Conservation (phyloP, 2,888 invertebrate genomes). For the Stramonita haemastoma region DNA sequence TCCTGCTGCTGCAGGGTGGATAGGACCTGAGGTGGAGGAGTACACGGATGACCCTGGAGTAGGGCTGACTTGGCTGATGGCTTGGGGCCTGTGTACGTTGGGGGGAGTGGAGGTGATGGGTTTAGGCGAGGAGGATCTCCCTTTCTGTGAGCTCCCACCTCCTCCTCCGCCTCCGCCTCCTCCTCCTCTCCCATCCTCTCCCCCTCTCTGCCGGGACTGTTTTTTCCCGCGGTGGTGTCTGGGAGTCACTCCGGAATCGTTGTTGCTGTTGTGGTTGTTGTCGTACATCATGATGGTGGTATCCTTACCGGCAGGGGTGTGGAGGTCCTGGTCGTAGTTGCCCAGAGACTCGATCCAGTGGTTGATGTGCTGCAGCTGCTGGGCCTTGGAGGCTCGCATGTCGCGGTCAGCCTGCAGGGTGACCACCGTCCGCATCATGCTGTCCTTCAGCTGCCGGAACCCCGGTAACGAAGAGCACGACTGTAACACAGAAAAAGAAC, state of each 20-base stretch:
- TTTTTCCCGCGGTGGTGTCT: neutral
- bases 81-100: constrained; percentile 66
- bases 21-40: neutral
- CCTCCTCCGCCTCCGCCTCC: neutral
- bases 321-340: constrained; percentile 49
- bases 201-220: neutral
- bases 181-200: neutral
- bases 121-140: constrained; percentile 62
- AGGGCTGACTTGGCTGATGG: constrained; percentile 53
- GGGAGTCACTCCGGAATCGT: neutral
- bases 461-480: constrained; percentile 61
- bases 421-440: constrained; percentile 54
- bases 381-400: constrained; percentile 48
- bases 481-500: constrained; percentile 48
- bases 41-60: constrained; percentile 30
- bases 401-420: constrained; percentile 49
- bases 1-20: neutral
- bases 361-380: constrained; percentile 58
- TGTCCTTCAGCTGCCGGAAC: constrained; percentile 50
- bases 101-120: constrained; percentile 68
- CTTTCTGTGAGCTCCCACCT: neutral
- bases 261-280: neutral
- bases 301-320: constrained; percentile 28
- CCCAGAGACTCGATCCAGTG: constrained; percentile 59
- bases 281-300: neutral